Base-by-base conservation (phyloP, 2,113 vertebrate species). In the Andinoacara biseriatus region DNA sequence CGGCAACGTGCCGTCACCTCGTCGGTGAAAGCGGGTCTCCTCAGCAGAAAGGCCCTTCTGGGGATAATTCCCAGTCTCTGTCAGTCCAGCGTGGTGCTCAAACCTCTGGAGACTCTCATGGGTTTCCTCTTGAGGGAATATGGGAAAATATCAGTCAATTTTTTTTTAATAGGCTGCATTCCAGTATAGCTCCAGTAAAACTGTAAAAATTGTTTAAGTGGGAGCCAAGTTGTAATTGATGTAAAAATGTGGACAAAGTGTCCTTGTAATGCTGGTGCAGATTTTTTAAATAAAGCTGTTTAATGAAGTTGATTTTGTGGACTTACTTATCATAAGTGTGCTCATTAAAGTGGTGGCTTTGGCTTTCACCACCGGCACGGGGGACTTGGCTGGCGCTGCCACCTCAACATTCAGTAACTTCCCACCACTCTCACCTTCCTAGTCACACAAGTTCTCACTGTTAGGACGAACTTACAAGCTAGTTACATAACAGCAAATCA, bases 241-340 rank as follows among this genome's bases (percentile, higher is more conserved):
- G 24, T 20, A 49, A n/a, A n/a, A n/a, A n/a, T n/a, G 24, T 49
- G 43, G 43, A 49, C 43, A 69, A 43, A 43, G 15, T 69, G 43
- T 18, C 20, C 43, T 69, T 69, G 24, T 52, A 49, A 72, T 31
- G 17, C 33, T 13, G 5, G 46, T 54, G 1, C 11, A 54, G 52
- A 72, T 72, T 31, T 26, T 54, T 54, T 35, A n/a, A 61, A 61
- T 35, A 62, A 63, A 52, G 14, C 0, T 63, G 22, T 31, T 65
- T 10, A 40, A 18, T 43, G 14, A 8, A 81, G 35, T 75, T 52
- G 3, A 4, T 46, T 76, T 67, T 38, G 3, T 67, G 11, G 18
- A 92, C 98, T 99, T 97, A 99, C 98, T 98, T 94, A 95, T 97
- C 92, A 97, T 96, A 40, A 99, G 95, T 59, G 98, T 97, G 92